Evolutionary conservation across 1,140 invertebrate species (phyloP).

Genomic region (Trigoniulus corallinus): DNA sequence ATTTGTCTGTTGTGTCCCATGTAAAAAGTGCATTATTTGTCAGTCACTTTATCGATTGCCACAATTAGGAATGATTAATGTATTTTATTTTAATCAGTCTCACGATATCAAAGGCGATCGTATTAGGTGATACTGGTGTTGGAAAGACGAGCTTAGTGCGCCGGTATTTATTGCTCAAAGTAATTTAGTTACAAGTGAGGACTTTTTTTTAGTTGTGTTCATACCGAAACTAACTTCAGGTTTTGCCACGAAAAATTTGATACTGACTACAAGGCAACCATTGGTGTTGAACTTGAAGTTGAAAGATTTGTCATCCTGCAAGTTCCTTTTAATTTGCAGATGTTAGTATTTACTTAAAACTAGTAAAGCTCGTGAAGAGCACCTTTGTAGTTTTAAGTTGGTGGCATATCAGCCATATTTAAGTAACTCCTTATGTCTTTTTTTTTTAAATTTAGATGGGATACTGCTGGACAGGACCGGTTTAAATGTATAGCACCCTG

Average conservation of each 20-base stretch:
- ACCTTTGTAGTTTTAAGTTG: background rate
- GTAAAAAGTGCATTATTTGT: background rate
- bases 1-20: background rate
- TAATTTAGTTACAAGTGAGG: constrained; percentile 4
- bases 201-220: constrained; percentile 12
- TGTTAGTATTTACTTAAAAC: constrained; percentile 38
- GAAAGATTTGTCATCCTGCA: constrained; percentile 61
- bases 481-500: constrained; percentile 75
- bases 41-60: background rate
- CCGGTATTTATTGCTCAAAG: constrained; percentile 1
- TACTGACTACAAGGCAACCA: constrained; percentile 66
- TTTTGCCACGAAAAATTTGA: constrained; percentile 67
- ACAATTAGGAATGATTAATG: constrained; percentile 2
- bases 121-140: constrained; percentile 34
- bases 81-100: too few relatives aligned
- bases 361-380: constrained; percentile 13
- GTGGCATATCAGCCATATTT: too few relatives aligned
- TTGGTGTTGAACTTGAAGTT: constrained; percentile 79
- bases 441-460: too few relatives aligned
- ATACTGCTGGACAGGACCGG: constrained; percentile 75
- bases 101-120: constrained; percentile 27
- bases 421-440: too few relatives aligned
- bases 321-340: constrained; percentile 62
- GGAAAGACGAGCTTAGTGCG: constrained; percentile 34
- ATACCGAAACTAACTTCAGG: too few relatives aligned